phyloP scores from a whole-genome alignment of 2,797 vertebrate species.

The Holocentrus rufus region DNA sequence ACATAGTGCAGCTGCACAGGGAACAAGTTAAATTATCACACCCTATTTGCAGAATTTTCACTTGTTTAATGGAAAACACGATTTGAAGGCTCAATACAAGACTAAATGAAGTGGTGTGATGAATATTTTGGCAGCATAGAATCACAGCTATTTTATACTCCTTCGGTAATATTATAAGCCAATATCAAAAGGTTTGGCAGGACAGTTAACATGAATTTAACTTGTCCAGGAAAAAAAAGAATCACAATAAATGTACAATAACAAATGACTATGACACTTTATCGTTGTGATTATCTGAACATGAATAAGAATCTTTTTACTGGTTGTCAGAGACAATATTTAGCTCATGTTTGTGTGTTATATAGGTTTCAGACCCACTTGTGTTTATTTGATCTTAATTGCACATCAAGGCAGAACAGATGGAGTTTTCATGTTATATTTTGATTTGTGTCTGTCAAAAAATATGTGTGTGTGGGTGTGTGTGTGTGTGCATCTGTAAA shows the following conservation, averaged over 20 bases:
- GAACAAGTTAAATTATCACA: too few species aligned
- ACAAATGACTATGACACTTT: not conserved
- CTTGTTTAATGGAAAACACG: not conserved
- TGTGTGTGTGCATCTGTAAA: not conserved
- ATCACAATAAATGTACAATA: not conserved
- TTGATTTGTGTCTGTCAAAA: not conserved
- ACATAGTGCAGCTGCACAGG: too few species aligned
- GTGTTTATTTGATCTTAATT: conserved; percentile 5
- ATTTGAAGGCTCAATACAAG: not conserved
- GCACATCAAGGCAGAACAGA: conserved; percentile 19
- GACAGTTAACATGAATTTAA: not conserved
- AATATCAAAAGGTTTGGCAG: not conserved
- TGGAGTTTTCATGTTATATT: not conserved
- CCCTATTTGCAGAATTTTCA: not conserved
- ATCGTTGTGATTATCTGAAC: not conserved
- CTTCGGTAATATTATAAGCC: not conserved
- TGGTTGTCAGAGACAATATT: conserved; percentile 4
- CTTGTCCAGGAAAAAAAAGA: not conserved
- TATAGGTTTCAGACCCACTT: not conserved
- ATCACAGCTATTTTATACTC: not conserved
- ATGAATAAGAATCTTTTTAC: not conserved
- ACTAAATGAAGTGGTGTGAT: too few species aligned
- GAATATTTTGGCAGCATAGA: too few species aligned
- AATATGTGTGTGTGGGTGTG: not conserved
- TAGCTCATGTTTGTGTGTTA: not conserved